These are phyloP conservation scores for Propithecus coquereli DNA, from an alignment of 2,113 vertebrate genomes.

Conservation along the genomic window DNA sequence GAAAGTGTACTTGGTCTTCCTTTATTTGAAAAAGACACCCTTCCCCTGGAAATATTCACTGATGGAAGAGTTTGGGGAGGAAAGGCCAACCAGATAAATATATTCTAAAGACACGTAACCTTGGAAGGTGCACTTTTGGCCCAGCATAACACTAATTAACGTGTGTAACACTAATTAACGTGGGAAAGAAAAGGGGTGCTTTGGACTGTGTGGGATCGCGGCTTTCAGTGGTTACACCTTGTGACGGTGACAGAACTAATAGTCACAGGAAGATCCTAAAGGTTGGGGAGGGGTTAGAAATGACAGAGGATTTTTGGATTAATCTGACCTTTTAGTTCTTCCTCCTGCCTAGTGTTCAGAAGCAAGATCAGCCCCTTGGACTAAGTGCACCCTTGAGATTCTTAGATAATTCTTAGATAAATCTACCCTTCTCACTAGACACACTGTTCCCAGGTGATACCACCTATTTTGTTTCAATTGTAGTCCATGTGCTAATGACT, in stretches of 20 bases:
- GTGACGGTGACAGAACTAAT: neutral
- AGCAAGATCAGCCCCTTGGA: neutral
- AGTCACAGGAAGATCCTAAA: neutral
- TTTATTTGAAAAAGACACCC: neutral
- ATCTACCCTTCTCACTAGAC: neutral
- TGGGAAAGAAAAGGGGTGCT: neutral
- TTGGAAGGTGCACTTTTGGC: neutral
- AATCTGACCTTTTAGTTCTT: neutral
- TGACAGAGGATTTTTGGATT: neutral
- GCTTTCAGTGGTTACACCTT: neutral
- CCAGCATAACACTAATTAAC: neutral
- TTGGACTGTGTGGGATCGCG: neutral
- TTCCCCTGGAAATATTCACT: neutral
- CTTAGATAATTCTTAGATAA: neutral
- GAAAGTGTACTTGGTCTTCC: neutral
- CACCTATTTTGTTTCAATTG: neutral
- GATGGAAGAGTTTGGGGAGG: neutral
- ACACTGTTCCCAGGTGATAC: neutral
- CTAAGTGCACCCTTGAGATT: neutral
- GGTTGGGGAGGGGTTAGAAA: neutral
- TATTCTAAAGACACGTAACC: neutral
- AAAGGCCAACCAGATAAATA: neutral
- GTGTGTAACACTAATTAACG: neutral
- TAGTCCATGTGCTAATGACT: neutral
- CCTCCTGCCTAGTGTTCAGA: neutral